Evolutionary conservation across 92 coral and sea anemone genomes (phyloP), one percentile per base, ranked within the genome.

Genomic region (Heliopora coerulea): DNA sequence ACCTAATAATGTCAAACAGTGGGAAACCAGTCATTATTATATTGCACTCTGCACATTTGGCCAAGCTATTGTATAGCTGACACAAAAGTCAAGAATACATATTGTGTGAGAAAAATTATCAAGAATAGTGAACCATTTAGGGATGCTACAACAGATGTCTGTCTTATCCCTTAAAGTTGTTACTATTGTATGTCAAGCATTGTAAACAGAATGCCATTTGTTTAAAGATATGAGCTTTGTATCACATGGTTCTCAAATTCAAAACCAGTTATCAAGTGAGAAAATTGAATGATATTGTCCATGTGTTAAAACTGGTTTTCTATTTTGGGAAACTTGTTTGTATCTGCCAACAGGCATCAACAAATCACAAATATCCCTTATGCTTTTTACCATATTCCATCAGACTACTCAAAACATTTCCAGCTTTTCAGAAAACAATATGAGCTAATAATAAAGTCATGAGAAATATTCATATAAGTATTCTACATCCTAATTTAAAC

Each of bases 41-140:
- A 30, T 54, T 40, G 2, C 28, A 24, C 40, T 48, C 14, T 31
- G 6, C 70, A 37, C 39, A 29, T 27, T 40, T 33, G 4, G 40
- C 68, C 49, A 3, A 9, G 68, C 68, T 62, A 62, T 35, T 31
- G 49, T 35, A 65, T 25, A 42, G 15, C 6, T 17, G 40, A 18
- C 32, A 65, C 72, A 65, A 40, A 65, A 65, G 42, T 11, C 11
- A 4, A 4, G 42, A 37, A 37, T 37, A 11, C 11, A 1, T 30
- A 8, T n/a, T 2, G 72, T 26, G 32, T 49, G 72, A 65, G 72
- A 42, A 49, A 65, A 65, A 65, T 65, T 65, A 65, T 65, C 12
- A n/a, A 42, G 72, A 40, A 25, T 52, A 39, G 72, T 65, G 18
- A 15, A 39, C 30, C 56, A 40, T 21, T 40, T 40, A 17, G n/a